Evolutionary conservation across 2,797 vertebrate genomes (phyloP).

Genomic region (Tangara arthus): DNA sequence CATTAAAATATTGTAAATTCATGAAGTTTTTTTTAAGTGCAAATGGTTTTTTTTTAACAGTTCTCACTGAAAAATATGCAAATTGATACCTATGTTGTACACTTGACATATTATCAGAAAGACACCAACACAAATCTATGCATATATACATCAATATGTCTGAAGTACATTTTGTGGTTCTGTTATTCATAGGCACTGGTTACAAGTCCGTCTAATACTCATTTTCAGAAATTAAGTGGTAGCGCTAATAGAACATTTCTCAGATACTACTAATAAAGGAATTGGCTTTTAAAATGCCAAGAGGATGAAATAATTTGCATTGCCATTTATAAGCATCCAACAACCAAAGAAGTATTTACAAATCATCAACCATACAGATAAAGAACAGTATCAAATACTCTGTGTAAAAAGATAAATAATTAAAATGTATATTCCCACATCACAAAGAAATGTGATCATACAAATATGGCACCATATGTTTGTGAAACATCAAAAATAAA

Average conservation of each 20-base stretch:
- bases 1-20: slow-evolving; percentile 56
- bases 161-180: slow-evolving; percentile 8
- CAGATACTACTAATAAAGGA: slow-evolving; percentile 42
- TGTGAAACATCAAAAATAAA: slow-evolving; percentile 61
- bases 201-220: slow-evolving; percentile 42
- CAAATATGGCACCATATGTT: slow-evolving; percentile 62
- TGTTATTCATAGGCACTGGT: slow-evolving; percentile 16
- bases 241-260: slow-evolving; percentile 51
- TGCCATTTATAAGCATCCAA: slow-evolving; percentile 39
- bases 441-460: slow-evolving; percentile 64
- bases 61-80: slow-evolving; percentile 62
- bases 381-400: slow-evolving; percentile 64
- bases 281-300: slow-evolving; percentile 36
- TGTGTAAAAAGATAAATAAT: slow-evolving; percentile 68
- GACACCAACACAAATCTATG: slow-evolving; percentile 33
- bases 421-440: slow-evolving; percentile 59
- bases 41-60: slow-evolving; percentile 61
- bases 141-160: slow-evolving; percentile 1
- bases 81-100: slow-evolving; percentile 48
- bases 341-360: slow-evolving; percentile 43
- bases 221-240: slow-evolving; percentile 46
- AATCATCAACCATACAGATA: slow-evolving; percentile 32
- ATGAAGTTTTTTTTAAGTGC: slow-evolving; percentile 61
- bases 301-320: slow-evolving; percentile 32
- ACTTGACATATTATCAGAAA: slow-evolving; percentile 28